phyloP scores from a whole-genome alignment of 2,888 invertebrate genomes.

The Aelia acuminata region DNA sequence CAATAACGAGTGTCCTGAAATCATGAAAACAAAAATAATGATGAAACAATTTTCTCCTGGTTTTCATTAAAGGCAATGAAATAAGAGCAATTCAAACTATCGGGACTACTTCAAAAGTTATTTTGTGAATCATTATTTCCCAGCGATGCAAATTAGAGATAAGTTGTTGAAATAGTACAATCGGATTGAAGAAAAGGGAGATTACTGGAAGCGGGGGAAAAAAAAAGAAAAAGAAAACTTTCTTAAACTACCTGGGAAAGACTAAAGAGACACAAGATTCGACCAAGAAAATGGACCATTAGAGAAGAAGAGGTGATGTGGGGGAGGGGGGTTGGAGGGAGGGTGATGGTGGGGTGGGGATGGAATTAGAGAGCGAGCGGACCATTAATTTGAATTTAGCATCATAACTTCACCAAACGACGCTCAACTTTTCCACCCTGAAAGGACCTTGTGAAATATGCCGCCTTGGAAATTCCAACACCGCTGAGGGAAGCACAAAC shows the following conservation, averaged over 20 bases:
- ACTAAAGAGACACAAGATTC: constrained; percentile 34
- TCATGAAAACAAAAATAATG: too few species aligned
- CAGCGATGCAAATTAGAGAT: background rate
- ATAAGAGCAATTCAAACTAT: background rate
- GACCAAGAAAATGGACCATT: background rate
- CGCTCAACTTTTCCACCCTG: constrained; percentile 25
- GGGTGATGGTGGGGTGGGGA: background rate
- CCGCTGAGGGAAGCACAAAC: background rate
- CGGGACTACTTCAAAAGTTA: background rate
- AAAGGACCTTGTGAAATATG: constrained; percentile 48
- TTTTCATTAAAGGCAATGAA: too few species aligned
- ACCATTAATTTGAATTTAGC: constrained; percentile 48
- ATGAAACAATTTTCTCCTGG: too few species aligned
- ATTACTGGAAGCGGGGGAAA: background rate
- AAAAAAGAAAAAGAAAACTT: background rate
- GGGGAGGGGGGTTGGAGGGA: too few species aligned
- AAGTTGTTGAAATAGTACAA: background rate
- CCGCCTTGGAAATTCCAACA: constrained; percentile 44
- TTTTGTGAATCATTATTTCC: background rate
- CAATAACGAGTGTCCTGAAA: too few species aligned
- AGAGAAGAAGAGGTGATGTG: background rate
- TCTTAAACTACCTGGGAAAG: background rate
- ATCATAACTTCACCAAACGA: constrained; percentile 18
- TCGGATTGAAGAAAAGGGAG: background rate
- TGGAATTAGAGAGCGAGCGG: background rate